Conservation (phyloP, 23 tunicate species). For the Ascidia mentula region DNA sequence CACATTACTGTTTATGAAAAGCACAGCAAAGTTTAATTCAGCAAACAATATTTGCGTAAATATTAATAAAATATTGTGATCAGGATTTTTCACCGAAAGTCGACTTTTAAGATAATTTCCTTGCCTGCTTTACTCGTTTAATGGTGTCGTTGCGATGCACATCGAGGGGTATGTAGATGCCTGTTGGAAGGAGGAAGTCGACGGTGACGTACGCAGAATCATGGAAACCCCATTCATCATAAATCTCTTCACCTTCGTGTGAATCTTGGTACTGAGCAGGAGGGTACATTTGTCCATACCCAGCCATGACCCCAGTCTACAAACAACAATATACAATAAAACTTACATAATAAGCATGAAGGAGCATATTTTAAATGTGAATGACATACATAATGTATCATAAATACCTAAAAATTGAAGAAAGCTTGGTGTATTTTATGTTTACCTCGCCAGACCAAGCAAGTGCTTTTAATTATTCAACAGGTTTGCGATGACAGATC, state of each 20-base stretch:
- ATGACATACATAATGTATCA: too few species aligned
- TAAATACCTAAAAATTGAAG: too few species aligned
- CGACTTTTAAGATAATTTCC: background rate
- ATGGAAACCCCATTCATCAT: slow-evolving; percentile 97
- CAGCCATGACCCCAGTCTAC: background rate
- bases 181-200: slow-evolving; percentile 85
- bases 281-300: background rate
- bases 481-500: too few species aligned
- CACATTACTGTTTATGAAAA: too few species aligned
- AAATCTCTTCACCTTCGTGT: slow-evolving; percentile 65
- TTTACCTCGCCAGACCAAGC: too few species aligned
- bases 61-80: too few species aligned
- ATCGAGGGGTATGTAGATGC: slow-evolving; percentile 84
- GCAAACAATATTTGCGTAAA: too few species aligned
- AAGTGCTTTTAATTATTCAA: too few species aligned
- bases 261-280: background rate
- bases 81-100: background rate
- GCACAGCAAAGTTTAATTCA: too few species aligned
- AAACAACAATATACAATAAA: background rate
- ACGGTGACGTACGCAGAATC: slow-evolving; percentile 45
- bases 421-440: too few species aligned
- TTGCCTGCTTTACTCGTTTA: slow-evolving; percentile 60
- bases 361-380: too few species aligned
- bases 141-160: slow-evolving; percentile 69
- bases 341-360: too few species aligned